Percentiles rank a stretch among this genome's conserved stretches.
Evolutionary conservation across 1,140 invertebrate species (phyloP).

Genomic region (Sitodiplosis mosellana): DNA sequence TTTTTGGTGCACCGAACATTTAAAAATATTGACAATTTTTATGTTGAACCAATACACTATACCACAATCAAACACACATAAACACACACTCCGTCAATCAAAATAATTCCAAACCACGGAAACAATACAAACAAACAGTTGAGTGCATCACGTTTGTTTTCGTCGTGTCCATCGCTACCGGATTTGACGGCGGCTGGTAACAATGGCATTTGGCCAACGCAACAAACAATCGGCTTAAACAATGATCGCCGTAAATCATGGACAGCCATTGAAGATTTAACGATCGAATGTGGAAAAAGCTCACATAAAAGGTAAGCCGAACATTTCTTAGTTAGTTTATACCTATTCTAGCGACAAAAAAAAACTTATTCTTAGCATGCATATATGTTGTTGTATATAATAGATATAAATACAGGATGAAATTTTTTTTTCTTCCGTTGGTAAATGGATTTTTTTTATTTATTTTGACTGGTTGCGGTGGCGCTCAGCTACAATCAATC

Average conservation of each 20-base stretch:
- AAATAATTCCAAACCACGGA: background rate
- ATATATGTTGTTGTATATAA: no score
- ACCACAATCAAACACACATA: no score
- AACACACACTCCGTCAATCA: no score
- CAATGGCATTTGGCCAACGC: conserved; percentile 18
- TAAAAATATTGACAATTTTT: background rate
- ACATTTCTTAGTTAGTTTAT: background rate
- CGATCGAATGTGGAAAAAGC: conserved; percentile 21
- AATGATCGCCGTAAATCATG: conserved; percentile 53
- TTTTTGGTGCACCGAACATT: background rate
- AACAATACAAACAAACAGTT: conserved; percentile 7
- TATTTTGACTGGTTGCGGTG: no score
- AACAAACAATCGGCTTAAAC: conserved; percentile 23
- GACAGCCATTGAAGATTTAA: conserved; percentile 54
- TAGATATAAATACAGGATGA: no score
- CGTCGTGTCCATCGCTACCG: conserved; percentile 47
- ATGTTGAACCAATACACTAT: background rate
- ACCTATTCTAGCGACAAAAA: no score
- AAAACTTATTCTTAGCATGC: no score
- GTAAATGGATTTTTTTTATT: no score
- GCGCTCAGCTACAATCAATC: no score
- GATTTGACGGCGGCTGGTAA: conserved; percentile 13
- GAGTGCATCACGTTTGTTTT: conserved; percentile 36
- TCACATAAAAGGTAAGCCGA: conserved; percentile 5
- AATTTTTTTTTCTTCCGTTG: no score